These are phyloP conservation scores for Aricia artaxerxes DNA, from an alignment of 2,888 invertebrate species.

Conservation along the genomic window DNA sequence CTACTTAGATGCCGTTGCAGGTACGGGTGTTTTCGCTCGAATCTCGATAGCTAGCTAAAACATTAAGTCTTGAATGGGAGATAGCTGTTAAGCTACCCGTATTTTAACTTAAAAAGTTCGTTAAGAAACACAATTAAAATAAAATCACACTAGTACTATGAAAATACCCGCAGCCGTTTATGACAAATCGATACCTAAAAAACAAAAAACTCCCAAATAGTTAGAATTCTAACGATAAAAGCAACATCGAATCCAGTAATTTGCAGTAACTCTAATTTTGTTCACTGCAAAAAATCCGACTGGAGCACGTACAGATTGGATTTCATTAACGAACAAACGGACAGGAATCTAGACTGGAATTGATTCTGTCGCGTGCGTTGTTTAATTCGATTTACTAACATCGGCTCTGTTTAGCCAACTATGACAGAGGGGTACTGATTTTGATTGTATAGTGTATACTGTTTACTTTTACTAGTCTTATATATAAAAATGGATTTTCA, in stretches of 20 bases:
- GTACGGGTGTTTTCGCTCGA: too few relatives aligned
- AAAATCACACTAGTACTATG: too few relatives aligned
- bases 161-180: too few relatives aligned
- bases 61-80: too few relatives aligned
- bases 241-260: not conserved
- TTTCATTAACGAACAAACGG: conserved; percentile 51
- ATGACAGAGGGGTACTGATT: not conserved
- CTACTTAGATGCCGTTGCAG: too few relatives aligned
- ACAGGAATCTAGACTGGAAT: conserved; percentile 54
- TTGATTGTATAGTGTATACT: not conserved
- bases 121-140: too few relatives aligned
- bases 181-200: too few relatives aligned
- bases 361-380: conserved; percentile 47
- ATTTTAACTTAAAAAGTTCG: too few relatives aligned
- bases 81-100: too few relatives aligned
- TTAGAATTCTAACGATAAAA: not conserved
- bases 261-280: not conserved
- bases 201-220: not conserved
- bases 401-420: not conserved
- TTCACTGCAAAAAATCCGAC: conserved; percentile 6
- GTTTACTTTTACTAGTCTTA: too few relatives aligned
- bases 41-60: too few relatives aligned
- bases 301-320: conserved; percentile 37
- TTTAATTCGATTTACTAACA: conserved; percentile 10
- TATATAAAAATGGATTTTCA: too few relatives aligned